Evolutionary conservation across 2,797 vertebrate species (phyloP), one percentile per base, ranked within the genome.

Genomic region (Lithobates pipiens): DNA sequence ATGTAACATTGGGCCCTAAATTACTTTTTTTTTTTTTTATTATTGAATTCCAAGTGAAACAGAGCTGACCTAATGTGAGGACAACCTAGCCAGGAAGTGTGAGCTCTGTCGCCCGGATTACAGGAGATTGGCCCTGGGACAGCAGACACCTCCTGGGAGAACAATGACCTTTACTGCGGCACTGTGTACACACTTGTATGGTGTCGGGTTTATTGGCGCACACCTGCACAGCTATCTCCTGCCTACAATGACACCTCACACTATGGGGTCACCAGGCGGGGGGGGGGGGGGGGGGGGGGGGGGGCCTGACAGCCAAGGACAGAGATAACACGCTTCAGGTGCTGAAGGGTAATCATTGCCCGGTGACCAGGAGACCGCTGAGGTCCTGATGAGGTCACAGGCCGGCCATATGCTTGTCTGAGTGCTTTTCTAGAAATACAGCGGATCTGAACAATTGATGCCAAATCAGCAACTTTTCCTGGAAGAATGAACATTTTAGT

Each of bases 141-240:
- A 76, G 27, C 44, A 77, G 57, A 50, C 34, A 27, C 3, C 18
- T 61, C 23, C 29, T 69, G 11, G 25, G 23, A 29, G 83, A 78
- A 80, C 84, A 80, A 80, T 80, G 36, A 4, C 5, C 25, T 85
- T 85, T 85, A 78, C 61, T 32, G 16, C 57, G 5, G 63, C 50
- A 5, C 50, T 74, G 42, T 50, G n/a, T 72, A 77, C 27, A 46
- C 32, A 44, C 69, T 81, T 50, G 13, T 36, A 32, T 72, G 39
- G 29, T 36, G 57, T 3, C 16, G 44, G 21, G 36, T 69, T 75
- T 80, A 69, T 34, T 25, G 44, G 21, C 3, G 27, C 42, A 69
- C 77, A 85, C 77, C 77, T 80, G 84, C 71, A 16, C 42, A 15
- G 15, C 50, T 54, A 54, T 54, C 50, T 54, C 50, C 16, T 54